Evolutionary conservation across 1,140 invertebrate genomes (phyloP).

Genomic region (Grapholita molesta): DNA sequence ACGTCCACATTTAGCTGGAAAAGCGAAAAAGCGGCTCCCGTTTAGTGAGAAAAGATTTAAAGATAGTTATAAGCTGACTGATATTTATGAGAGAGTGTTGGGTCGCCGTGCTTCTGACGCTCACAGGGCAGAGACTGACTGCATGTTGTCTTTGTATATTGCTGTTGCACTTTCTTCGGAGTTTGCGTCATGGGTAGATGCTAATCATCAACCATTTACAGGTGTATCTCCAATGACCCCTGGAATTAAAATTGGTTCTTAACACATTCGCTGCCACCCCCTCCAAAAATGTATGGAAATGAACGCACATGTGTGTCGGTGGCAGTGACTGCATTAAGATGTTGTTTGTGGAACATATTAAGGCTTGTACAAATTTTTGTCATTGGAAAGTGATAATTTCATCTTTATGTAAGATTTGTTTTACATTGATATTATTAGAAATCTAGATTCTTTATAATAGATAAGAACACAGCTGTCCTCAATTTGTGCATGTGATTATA

Average conservation of each 20-base stretch:
- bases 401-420: too few relatives aligned
- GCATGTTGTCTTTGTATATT: slow-evolving; percentile 77
- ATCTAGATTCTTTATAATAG: too few relatives aligned
- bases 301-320: too few relatives aligned
- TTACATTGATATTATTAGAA: too few relatives aligned
- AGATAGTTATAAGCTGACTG: slow-evolving; percentile 73
- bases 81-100: slow-evolving; percentile 74
- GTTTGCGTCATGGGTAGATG: slow-evolving; percentile 77
- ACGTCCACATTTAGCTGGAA: not conserved
- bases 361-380: too few relatives aligned
- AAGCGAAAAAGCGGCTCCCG: slow-evolving; percentile 32
- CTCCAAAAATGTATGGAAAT: too few relatives aligned
- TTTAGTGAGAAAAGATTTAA: slow-evolving; percentile 39
- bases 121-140: slow-evolving; percentile 82
- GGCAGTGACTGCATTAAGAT: too few relatives aligned
- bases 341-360: too few relatives aligned
- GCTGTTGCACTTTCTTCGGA: slow-evolving; percentile 66
- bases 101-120: slow-evolving; percentile 45
- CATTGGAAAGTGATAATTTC: too few relatives aligned
- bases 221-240: slow-evolving; percentile 21
- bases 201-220: slow-evolving; percentile 55
- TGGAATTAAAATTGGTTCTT: not conserved
- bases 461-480: too few relatives aligned
- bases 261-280: too few relatives aligned
- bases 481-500: too few relatives aligned